Evolutionary conservation across 2,797 vertebrate genomes (phyloP), one percentile per base, ranked within the genome.

Genomic region (Lacerta bilineata): DNA sequence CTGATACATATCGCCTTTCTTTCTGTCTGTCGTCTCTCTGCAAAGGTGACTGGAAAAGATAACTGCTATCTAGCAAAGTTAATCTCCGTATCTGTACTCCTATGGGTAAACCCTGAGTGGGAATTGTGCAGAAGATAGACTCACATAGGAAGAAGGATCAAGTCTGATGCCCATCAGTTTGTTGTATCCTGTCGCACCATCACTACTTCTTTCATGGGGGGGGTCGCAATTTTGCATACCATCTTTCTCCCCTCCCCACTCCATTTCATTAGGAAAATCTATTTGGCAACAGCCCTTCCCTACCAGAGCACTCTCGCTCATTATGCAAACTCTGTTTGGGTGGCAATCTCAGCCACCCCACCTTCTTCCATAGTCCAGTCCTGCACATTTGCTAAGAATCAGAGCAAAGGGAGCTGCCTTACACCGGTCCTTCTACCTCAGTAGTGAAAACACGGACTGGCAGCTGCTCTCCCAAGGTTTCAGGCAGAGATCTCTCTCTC

Each of bases 1-100:
- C 27, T 15, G 86, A 90, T 55, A 55, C 43, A 15, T 17, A 41
- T 55, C 5, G 11, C 59, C 55, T 41, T 74, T 85, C 55, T 41
- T 74, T 85, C 77, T 76, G 20, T 50, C 11, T 33, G 43, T 59
- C n/a, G 11, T 7, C 29, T 78, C 3, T 41, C 43, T 75, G 71
- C 85, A 81, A 87, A 81, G 86, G 82, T 84, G 89, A 81, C 86
- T 61, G 39, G 76, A 25, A 39, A 64, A 87, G 86, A 84, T 36
- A 81, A 75, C 86, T 55, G 76, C 41, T 80, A 20, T 55, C 81
- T 76, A 27, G 76, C 85, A 36, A 85, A 90, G 71, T 81, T 75
- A 74, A 75, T 68, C 76, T 74, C 81, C 15, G 27, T 75, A 81
- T 69, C 69, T 33, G 41, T 59, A 50, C 69, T 84, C 36, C 33